Conservation (phyloP, 2,888 invertebrate species). For the Cantharis rustica region DNA sequence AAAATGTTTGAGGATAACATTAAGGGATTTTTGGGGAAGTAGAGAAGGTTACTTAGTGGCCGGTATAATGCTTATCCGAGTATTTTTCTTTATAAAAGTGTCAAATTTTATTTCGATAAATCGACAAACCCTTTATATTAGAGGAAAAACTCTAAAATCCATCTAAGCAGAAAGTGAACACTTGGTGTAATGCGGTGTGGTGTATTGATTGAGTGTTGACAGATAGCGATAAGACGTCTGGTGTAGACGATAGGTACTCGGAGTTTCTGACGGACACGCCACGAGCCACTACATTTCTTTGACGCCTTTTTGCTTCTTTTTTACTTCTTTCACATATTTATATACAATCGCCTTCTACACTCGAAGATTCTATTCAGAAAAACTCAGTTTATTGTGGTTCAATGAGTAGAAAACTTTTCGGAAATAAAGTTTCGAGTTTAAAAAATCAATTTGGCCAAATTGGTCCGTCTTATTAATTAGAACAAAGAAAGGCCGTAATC, state of each 20-base stretch:
- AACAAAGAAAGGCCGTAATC: not conserved
- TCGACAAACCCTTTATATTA: not conserved
- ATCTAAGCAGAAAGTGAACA: constrained; percentile 17
- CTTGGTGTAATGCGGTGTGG: constrained; percentile 21
- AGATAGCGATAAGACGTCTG: constrained; percentile 42
- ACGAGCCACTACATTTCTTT: constrained; percentile 21
- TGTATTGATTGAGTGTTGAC: constrained; percentile 48
- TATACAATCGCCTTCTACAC: constrained; percentile 21
- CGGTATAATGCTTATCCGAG: not conserved
- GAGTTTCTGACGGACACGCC: constrained; percentile 38
- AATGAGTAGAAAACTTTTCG: constrained; percentile 4
- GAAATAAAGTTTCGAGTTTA: not conserved
- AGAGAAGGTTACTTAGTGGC: not conserved
- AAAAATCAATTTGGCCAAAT: not conserved
- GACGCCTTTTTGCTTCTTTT: constrained; percentile 18
- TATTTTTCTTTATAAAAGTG: not conserved
- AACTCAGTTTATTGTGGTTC: constrained; percentile 23
- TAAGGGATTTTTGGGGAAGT: not conserved
- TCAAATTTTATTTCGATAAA: not conserved
- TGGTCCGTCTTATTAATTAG: constrained; percentile 15
- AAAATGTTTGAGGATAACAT: not conserved
- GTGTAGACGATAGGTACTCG: constrained; percentile 36
- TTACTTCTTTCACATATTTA: constrained; percentile 16
- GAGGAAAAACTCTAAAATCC: constrained; percentile 6
- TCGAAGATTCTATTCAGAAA: constrained; percentile 18